Base-by-base conservation (phyloP, 2,888 invertebrate species). In the Brachypalpus laphriformis region DNA sequence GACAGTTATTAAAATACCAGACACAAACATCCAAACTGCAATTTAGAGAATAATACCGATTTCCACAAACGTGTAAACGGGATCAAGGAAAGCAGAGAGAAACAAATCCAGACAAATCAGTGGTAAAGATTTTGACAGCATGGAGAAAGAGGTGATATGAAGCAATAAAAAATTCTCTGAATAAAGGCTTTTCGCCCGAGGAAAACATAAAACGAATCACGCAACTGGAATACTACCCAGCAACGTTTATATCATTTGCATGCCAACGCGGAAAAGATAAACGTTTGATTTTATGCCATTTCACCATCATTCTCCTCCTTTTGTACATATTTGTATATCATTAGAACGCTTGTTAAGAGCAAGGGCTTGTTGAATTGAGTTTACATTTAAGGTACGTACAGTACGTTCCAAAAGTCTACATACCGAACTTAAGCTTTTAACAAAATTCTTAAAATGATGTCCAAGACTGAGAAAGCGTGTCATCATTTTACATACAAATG, bases 1-100 rank as follows among this genome's bases (percentile, higher is more conserved):
- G 56, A 56, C 56, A 70, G 42, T 56, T 70, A 70, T 70, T 56
- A 37, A 68, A 56, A 45, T 18, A 20, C 34, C 47, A 49, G 28
- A 45, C 31, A 31, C 54, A 42, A 31, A 47, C 18, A 56, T 37
- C 16, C 47, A 34, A 5, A 37, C 25, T 47, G 47, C 47, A 45
- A 75, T 70, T 56, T 56, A 14, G 47, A 34, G 56, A 47, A 37
- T 57, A 75, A 75, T 66, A 75, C 54, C 25, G 65, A 65, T 75
- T 75, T 66, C 8, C 1, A 16, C 47, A 66, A 75, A 25, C 57
- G 57, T 66, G 37, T 25, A 74, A 54, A 56, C 54, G 11, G 37
- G 28, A 57, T 45, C 56, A 66, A 75, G 54, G 6, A 31, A 11
- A 22, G 56, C 45, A 37, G 61, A 51, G 20, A 20, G 34, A 72